Evolutionary conservation across 2,797 vertebrate species (phyloP).

Genomic region (Staurois parvus): DNA sequence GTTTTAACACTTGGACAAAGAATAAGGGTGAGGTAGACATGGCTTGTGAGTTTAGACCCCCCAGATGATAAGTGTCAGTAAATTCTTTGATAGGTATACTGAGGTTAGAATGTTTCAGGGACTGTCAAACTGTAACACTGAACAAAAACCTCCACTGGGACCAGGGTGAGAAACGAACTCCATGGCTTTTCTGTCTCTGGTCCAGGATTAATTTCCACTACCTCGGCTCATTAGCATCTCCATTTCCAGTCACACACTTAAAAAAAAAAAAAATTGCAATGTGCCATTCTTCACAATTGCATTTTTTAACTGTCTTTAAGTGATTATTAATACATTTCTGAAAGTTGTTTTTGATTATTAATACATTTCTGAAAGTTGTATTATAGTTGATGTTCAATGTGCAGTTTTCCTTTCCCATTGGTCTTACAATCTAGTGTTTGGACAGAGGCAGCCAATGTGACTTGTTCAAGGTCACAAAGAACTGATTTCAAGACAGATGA

Average conservation of each 20-base stretch:
- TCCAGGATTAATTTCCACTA: constrained; percentile 71
- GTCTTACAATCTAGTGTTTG: neutral
- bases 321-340: neutral
- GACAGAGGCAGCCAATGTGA: neutral
- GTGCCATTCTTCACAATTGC: neutral
- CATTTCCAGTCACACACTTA: neutral
- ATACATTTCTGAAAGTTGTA: neutral
- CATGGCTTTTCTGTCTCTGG: constrained; percentile 78
- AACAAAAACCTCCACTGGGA: constrained; percentile 90
- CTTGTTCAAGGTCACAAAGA: neutral
- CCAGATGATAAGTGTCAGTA: constrained; percentile 81
- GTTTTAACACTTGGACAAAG: constrained; percentile 68
- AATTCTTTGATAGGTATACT: constrained; percentile 79
- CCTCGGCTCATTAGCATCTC: constrained; percentile 25
- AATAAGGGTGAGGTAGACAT: constrained; percentile 68
- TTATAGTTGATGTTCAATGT: neutral
- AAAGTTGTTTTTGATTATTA: neutral
- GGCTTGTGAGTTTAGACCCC: constrained; percentile 74
- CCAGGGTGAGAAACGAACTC: constrained; percentile 81
- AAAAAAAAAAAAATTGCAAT: neutral
- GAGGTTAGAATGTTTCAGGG: constrained; percentile 75
- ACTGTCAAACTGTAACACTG: constrained; percentile 85
- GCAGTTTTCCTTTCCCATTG: neutral
- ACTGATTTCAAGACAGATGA: no score
- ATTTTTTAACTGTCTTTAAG: neutral